Evolutionary conservation across 2,888 invertebrate species (phyloP).

Genomic region (Apodemia hepburni): DNA sequence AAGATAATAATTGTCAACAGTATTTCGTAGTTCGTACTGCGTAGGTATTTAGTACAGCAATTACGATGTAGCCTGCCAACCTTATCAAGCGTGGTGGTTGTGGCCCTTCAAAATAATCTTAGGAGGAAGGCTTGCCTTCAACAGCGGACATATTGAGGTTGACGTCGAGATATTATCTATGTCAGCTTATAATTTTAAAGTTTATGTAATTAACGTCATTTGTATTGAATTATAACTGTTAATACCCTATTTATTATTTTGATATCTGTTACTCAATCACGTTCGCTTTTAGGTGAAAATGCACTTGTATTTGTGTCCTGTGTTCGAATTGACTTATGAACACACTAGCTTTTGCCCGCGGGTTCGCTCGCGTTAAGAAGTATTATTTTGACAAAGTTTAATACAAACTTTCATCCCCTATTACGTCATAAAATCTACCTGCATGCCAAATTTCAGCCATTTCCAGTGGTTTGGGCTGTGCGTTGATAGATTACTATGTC

Average conservation of each 20-base stretch:
- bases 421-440: no score
- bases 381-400: no score
- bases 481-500: no score
- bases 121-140: constrained; percentile 12
- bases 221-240: neutral
- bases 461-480: no score
- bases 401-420: no score
- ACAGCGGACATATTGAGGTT: constrained; percentile 13
- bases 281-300: no score
- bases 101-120: constrained; percentile 14
- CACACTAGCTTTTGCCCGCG: no score
- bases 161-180: constrained; percentile 9
- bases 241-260: neutral
- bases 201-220: neutral
- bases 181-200: neutral
- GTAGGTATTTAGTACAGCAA: constrained; percentile 11
- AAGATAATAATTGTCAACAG: constrained; percentile 6
- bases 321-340: no score
- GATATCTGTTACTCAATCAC: no score
- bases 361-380: no score
- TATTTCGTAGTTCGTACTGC: neutral
- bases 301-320: no score
- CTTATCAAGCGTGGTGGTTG: constrained; percentile 14
- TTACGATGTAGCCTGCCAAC: constrained; percentile 15
- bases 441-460: no score